Evolutionary conservation across 1,140 invertebrate species (phyloP), one percentile per base, ranked within the genome.

Genomic region (Panagrolaimus sp.): DNA sequence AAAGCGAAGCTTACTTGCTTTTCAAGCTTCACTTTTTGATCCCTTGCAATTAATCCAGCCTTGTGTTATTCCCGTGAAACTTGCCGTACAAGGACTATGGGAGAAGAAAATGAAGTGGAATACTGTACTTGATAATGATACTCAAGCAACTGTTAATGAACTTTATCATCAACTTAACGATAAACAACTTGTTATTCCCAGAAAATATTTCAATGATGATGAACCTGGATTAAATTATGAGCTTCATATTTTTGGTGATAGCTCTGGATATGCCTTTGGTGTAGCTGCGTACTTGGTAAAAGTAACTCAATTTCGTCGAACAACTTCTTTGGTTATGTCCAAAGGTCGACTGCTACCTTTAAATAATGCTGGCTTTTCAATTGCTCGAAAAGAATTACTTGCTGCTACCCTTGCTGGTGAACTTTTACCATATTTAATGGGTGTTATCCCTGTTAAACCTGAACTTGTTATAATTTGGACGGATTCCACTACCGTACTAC

Each of bases 181-280:
- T 3, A n/a, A 51, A 11, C 5, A n/a, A 3, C n/a, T 51, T 5
- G 23, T 23, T 3, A 4, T 51, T 4, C 47, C 47, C 5, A n/a
- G 47, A 9, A 4, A 51, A 9, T 23, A 16, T 23, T 51, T 51
- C 9, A 51, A 51, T 23, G 23, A 51, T 9, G n/a, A 5, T 23
- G 47, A 51, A 5, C 3, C 47, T 2, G 23, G 11, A n/a, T 4
- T 11, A 9, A 2, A n/a, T 9, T 48, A 38, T 13, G 69, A 75
- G 27, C 46, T 76, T 0, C 74, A 75, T 43, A 23, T 63, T 5
- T 75, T 72, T 53, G 65, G 38, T 2, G 74, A 75, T 42, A 74
- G 74, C 3, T 65, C 67, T 9, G 44, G 25, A 2, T 3, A 20
- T 16, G 66, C 65, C 4, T 75, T 65, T 31, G 74, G 48, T 20